Evolutionary conservation across 2,113 vertebrate species (phyloP).

Genomic region (Lonchura striata): DNA sequence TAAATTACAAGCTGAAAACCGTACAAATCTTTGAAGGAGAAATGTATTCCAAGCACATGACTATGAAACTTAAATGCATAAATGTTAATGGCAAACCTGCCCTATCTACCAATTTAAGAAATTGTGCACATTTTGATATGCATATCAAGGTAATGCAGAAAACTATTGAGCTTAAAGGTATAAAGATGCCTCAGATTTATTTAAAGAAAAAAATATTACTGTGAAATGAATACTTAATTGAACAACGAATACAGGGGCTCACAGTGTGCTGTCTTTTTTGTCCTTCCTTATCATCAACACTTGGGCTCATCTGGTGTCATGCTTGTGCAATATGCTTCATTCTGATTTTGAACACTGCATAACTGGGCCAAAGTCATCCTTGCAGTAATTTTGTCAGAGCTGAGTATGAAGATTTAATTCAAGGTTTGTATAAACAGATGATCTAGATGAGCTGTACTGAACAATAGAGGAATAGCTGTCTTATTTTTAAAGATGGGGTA

Average conservation of each 20-base stretch:
- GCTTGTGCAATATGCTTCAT: background rate
- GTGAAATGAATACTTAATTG: slow-evolving; percentile 69
- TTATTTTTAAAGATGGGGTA: background rate
- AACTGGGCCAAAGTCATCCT: background rate
- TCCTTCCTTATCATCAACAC: background rate
- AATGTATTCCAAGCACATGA: slow-evolving; percentile 69
- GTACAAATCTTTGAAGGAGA: slow-evolving; percentile 70
- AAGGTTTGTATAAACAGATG: background rate
- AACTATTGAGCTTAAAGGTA: slow-evolving; percentile 62
- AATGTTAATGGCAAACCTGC: slow-evolving; percentile 40
- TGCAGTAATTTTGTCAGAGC: background rate
- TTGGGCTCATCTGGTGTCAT: background rate
- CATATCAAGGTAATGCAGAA: slow-evolving; percentile 60
- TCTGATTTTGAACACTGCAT: background rate
- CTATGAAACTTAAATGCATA: slow-evolving; percentile 68
- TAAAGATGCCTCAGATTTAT: slow-evolving; percentile 59
- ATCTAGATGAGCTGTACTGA: background rate
- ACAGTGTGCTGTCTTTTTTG: background rate
- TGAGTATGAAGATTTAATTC: background rate
- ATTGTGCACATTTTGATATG: slow-evolving; percentile 63
- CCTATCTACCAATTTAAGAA: slow-evolving; percentile 67
- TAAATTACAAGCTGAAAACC: slow-evolving; percentile 66
- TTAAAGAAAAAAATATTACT: slow-evolving; percentile 52
- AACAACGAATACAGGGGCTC: background rate
- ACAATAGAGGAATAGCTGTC: background rate